Base-by-base conservation (phyloP, 2,797 vertebrate genomes). In the Rhinogobio ventralis region DNA sequence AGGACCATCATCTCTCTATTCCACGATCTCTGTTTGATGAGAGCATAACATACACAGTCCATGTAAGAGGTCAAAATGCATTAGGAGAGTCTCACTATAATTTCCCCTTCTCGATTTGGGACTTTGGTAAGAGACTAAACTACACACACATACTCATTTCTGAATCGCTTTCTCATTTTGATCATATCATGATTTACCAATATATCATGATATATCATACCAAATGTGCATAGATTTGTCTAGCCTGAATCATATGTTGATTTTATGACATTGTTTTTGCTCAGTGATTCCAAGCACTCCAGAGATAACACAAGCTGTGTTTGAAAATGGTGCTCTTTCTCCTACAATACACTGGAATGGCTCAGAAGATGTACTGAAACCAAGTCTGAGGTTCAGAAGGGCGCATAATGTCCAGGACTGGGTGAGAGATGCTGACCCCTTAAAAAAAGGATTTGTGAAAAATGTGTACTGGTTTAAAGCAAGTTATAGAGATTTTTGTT, bases 281-380 rank as follows among this genome's bases (percentile, higher is more conserved):
- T 0, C 93, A 98, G 97, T 96, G 85, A 93, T 97, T 57, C 97
- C 97, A 11, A 89, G 94, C n/a, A 89, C 90, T 11, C 95, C 96
- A 46, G 20, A 69, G 46, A 93, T 95, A 19, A 78, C 46, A 0
- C 57, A 89, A 0, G 88, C 94, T 0, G 87, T 91, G 49, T 96
- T 96, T 33, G 42, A 51, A 0, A 94, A 92, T 28, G 55, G 82
- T 0, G 91, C 92, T 0, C 46, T 69, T 39, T 82, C 9, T 36
- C 96, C 96, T 45, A 14, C 77, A 36, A 81, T 98, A 82, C 85
- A 39, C 8, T 98, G 97, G 97, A 83, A 87, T 62, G 94, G 89
- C 10, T 81, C 78, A 66, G 95, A 93, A 0, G 62, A 71, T 76
- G 90, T 57, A 3, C 85, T 94, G 85, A 90, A 0, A 84, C 92